Percentiles rank a stretch among this genome's conserved stretches.
Conservation (phyloP, 2,888 invertebrate species). For the Zelleria hepariella region DNA sequence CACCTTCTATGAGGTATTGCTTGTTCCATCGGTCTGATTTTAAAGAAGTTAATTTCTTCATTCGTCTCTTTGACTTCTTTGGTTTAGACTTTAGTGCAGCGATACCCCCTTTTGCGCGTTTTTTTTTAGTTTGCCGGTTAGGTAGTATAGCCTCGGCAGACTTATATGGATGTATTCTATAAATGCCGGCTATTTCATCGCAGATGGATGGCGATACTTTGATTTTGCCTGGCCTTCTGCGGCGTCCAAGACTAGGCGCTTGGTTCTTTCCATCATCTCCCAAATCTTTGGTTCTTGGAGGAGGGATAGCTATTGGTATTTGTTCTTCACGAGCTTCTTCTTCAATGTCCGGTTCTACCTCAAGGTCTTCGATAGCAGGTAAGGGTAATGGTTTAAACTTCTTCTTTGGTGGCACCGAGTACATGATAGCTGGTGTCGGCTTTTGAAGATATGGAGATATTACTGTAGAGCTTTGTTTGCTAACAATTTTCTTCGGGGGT, state of each 20-base stretch:
- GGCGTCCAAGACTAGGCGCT: not conserved
- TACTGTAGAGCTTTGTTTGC: not conserved
- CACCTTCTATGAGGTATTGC: slow-evolving; percentile 47
- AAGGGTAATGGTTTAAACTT: not conserved
- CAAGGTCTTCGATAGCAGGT: not conserved
- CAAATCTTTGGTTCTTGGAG: not conserved
- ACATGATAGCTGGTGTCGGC: not conserved
- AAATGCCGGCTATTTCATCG: not conserved
- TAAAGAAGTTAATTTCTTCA: slow-evolving; percentile 21
- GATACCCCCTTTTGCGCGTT: not conserved
- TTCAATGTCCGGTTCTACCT: not conserved
- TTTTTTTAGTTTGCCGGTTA: not conserved
- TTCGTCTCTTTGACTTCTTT: not conserved
- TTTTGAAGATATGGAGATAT: not conserved
- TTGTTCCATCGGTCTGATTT: slow-evolving; percentile 36
- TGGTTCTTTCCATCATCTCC: not conserved
- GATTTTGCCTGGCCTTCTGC: not conserved
- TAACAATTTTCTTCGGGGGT: not conserved
- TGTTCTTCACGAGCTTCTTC: not conserved
- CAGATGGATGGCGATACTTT: not conserved
- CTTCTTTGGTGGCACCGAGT: not conserved
- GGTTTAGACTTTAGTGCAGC: not conserved
- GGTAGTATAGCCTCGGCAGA: not conserved
- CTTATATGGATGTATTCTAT: not conserved
- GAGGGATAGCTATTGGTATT: not conserved